phyloP scores from a whole-genome alignment of 2,888 invertebrate genomes.

The Cetonia aurata region DNA sequence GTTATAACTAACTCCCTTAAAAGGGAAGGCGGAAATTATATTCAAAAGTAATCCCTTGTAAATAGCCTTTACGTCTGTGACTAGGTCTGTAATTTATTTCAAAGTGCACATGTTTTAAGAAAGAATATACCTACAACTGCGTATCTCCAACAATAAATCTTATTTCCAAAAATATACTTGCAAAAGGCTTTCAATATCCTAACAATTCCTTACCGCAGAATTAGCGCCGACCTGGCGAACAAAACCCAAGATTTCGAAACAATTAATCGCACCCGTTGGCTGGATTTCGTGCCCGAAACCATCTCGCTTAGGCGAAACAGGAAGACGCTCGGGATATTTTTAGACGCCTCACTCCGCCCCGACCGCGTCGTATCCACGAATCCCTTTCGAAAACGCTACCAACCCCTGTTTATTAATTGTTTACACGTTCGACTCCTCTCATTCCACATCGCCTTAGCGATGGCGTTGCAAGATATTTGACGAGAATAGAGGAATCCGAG shows the following conservation, averaged over 20 bases:
- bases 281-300: slow-evolving; percentile 22
- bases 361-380: slow-evolving; percentile 23
- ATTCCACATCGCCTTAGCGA: slow-evolving; percentile 14
- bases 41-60: no score
- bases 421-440: slow-evolving; percentile 13
- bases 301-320: slow-evolving; percentile 16
- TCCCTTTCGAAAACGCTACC: slow-evolving; percentile 11
- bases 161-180: no score
- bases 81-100: no score
- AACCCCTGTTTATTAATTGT: slow-evolving; percentile 32
- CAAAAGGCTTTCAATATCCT: no score
- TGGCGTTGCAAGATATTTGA: slow-evolving; percentile 30
- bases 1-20: no score
- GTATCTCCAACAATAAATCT: no score
- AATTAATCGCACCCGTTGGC: slow-evolving; percentile 26
- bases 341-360: slow-evolving; percentile 32
- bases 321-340: slow-evolving; percentile 34
- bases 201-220: neutral
- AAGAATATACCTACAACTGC: no score
- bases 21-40: no score
- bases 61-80: no score
- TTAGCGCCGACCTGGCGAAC: neutral
- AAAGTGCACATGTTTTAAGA: no score
- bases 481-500: slow-evolving; percentile 23
- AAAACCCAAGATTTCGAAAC: slow-evolving; percentile 18